Conservation (phyloP, 2,797 vertebrate species). For the Octomys mimax region DNA sequence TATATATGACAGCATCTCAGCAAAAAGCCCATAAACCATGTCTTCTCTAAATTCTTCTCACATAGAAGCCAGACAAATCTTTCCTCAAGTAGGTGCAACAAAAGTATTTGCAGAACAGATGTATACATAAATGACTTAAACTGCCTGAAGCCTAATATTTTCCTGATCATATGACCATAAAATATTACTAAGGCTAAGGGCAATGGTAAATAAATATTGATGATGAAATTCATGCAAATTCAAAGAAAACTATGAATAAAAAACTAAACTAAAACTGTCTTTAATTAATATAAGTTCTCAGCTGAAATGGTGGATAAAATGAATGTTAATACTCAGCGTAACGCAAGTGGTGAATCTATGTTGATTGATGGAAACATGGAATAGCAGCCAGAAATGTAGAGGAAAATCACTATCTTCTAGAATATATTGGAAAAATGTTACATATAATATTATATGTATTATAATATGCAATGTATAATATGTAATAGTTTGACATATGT, state of each 20-base stretch:
- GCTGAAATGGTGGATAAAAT: not conserved
- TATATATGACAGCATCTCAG: not conserved
- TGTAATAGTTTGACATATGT: not conserved
- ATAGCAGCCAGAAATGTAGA: not conserved
- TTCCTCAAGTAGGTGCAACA: not conserved
- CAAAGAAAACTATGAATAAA: not conserved
- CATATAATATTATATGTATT: not conserved
- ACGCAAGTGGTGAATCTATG: not conserved
- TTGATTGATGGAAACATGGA: not conserved
- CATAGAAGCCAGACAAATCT: not conserved
- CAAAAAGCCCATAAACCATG: not conserved
- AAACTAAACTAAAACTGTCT: not conserved
- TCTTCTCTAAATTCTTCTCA: not conserved
- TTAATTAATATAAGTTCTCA: not conserved
- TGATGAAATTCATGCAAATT: not conserved
- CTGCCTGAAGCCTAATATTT: slow-evolving; percentile 7
- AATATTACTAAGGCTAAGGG: slow-evolving; percentile 35
- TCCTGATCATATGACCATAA: not conserved
- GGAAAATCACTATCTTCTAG: not conserved
- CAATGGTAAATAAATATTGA: not conserved
- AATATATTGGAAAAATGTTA: not conserved
- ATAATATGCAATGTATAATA: no score
- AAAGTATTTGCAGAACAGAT: not conserved
- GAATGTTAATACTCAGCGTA: not conserved
- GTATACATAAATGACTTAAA: not conserved